Evolutionary conservation across 2,888 invertebrate species (phyloP), one percentile per base, ranked within the genome.

Genomic region (Cantharis nigra): DNA sequence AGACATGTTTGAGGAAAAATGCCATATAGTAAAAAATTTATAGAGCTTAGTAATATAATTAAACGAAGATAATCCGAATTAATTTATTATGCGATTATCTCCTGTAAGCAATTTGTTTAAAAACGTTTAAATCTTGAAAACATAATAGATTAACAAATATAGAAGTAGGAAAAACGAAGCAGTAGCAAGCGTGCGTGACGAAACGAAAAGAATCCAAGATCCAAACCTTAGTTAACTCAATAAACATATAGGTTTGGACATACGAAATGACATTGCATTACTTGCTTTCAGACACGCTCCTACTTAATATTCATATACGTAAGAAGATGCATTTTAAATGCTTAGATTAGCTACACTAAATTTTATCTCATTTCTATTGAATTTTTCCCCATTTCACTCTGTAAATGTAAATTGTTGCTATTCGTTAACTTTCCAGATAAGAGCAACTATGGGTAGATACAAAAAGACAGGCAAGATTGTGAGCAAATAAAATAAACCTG

Each of bases 281-380:
- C 79, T 81, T 82, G 81, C 80, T 82, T 80, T 81, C 76, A 82
- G 78, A 82, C 82, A 82, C 83, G 82, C 80, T 81, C 77, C 83
- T 82, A 76, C 83, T 83, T 83, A 83, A 82, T 82, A 83, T 83
- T 82, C 83, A 82, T 83, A 81, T 80, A 79, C 72, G 79, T 81
- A 83, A 81, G 72, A 75, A 82, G 83, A 83, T 83, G 83, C 83
- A 83, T 82, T 83, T 82, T 81, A 82, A 81, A 75, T 74, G 77
- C 77, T 72, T 76, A 83, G 83, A 83, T 83, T 83, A 81, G 70
- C 72, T 72, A 78, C 49, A 49, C 49, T n/a, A 49, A 49, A 49
- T 49, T n/a, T 49, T 49, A 49, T 49, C 49, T 49, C n/a, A 49
- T 49, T 49, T 49, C 49, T 49, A 49, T 49, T 49, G 49, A 49